Percentiles rank a stretch among this genome's conserved stretches.
Evolutionary conservation across 2,888 invertebrate species (phyloP).

Genomic region (Yponomeuta cagnagella): DNA sequence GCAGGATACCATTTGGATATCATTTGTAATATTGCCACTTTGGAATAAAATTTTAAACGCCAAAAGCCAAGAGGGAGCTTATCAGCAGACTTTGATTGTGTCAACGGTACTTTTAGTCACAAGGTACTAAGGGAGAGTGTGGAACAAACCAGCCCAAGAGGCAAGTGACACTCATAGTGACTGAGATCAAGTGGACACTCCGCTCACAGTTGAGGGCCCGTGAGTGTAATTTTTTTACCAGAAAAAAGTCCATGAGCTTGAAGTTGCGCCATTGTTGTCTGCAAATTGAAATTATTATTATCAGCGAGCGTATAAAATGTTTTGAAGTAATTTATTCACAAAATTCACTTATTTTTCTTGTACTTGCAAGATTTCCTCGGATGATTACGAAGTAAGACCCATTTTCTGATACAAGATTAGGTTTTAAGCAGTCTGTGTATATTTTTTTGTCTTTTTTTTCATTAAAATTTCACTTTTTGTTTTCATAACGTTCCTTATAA

Average conservation of each 20-base stretch:
- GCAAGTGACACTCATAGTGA: conserved; percentile 2
- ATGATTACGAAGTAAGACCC: too few species aligned
- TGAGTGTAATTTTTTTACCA: conserved; percentile 5
- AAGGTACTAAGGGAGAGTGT: background rate
- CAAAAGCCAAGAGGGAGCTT: too few species aligned
- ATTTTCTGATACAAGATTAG: too few species aligned
- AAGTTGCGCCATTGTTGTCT: background rate
- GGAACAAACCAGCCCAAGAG: background rate
- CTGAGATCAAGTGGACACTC: conserved; percentile 5
- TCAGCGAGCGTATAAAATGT: background rate
- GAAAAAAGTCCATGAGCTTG: conserved; percentile 3
- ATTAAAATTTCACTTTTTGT: too few species aligned
- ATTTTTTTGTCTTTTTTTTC: too few species aligned
- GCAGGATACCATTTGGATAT: too few species aligned
- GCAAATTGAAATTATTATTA: background rate
- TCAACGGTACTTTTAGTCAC: too few species aligned
- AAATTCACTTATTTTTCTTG: background rate
- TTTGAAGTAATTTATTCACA: background rate
- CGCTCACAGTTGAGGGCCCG: background rate
- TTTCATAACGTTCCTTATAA: too few species aligned
- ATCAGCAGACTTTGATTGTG: too few species aligned
- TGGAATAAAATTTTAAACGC: too few species aligned
- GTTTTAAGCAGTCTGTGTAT: too few species aligned
- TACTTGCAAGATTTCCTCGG: background rate
- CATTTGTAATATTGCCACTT: too few species aligned